phyloP scores from a whole-genome alignment of 2,113 vertebrate genomes.

The Sebastes schlegelii region DNA sequence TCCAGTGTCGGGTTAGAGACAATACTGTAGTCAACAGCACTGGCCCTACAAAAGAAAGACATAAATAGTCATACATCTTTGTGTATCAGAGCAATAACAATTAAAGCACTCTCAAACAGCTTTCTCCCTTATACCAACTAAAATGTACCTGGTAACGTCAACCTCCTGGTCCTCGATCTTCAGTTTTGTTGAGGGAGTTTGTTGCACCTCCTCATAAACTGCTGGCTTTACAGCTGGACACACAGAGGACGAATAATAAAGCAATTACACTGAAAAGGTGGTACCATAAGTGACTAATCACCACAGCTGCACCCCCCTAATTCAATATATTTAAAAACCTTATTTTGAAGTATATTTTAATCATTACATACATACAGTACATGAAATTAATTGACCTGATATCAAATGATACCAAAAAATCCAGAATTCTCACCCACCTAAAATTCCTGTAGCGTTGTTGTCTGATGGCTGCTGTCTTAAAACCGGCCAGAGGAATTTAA shows the following conservation, averaged over 20 bases:
- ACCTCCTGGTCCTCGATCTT: slow-evolving; percentile 51
- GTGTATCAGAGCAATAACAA: neutral
- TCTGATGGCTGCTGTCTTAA: slow-evolving; percentile 54
- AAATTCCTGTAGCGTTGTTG: slow-evolving; percentile 25
- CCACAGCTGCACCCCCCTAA: neutral
- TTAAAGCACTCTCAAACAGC: neutral
- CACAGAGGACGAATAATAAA: neutral
- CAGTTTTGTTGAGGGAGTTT: slow-evolving; percentile 5
- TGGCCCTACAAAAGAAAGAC: slow-evolving; percentile 40
- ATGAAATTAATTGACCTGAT: neutral
- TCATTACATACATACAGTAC: neutral
- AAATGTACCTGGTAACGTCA: slow-evolving; percentile 50
- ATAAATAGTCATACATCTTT: neutral
- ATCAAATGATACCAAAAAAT: neutral
- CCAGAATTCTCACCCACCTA: slow-evolving; percentile 33
- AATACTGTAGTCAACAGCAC: slow-evolving; percentile 58
- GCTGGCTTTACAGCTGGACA: slow-evolving; percentile 53
- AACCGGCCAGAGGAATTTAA: slow-evolving; percentile 74
- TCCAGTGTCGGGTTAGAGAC: accelerated
- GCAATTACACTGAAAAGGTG: neutral
- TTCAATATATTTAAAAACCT: neutral
- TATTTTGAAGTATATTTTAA: neutral
- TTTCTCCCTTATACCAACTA: neutral
- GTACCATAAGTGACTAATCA: too few species aligned
- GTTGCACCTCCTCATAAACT: slow-evolving; percentile 47